These are phyloP conservation scores for Atractosteus spatula DNA, from an alignment of 2,113 vertebrate species.

Conservation along the genomic window DNA sequence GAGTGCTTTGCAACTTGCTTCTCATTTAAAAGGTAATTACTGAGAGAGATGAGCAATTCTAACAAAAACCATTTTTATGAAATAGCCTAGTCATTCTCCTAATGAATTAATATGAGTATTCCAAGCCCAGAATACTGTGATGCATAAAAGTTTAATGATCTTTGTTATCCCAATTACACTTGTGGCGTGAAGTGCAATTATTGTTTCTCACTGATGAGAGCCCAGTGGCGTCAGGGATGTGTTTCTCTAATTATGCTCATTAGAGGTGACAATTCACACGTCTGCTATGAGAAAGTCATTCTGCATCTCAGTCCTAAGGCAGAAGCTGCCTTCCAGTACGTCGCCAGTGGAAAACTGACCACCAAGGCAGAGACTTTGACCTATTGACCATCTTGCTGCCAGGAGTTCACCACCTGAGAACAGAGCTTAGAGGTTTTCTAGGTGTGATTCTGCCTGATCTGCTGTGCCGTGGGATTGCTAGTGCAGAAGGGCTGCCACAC, in stretches of 20 bases:
- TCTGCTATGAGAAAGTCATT: constrained; percentile 51
- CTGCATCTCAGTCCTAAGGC: not conserved
- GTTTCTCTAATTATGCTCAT: constrained; percentile 8
- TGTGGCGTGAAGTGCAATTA: constrained; percentile 50
- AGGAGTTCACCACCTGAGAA: not conserved
- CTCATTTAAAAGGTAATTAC: no score
- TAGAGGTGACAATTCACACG: constrained; percentile 54
- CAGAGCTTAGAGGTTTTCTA: not conserved
- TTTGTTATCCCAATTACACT: constrained; percentile 47
- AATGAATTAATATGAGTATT: no score
- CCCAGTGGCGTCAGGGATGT: constrained; percentile 33
- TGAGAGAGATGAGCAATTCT: no score
- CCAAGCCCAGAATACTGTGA: no score
- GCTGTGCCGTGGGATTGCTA: no score
- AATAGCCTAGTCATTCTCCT: no score
- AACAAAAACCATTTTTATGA: no score
- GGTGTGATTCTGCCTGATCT: not conserved
- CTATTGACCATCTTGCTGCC: not conserved
- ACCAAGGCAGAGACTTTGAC: no score
- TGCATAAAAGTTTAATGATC: constrained; percentile 44
- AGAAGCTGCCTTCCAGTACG: no score
- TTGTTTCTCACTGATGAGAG: constrained; percentile 58
- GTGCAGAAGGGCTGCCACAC: no score
- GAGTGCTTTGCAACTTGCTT: no score
- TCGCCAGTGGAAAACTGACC: no score